Evolutionary conservation across 2,113 vertebrate species (phyloP).

Genomic region (Cricetomys ansorgei): DNA sequence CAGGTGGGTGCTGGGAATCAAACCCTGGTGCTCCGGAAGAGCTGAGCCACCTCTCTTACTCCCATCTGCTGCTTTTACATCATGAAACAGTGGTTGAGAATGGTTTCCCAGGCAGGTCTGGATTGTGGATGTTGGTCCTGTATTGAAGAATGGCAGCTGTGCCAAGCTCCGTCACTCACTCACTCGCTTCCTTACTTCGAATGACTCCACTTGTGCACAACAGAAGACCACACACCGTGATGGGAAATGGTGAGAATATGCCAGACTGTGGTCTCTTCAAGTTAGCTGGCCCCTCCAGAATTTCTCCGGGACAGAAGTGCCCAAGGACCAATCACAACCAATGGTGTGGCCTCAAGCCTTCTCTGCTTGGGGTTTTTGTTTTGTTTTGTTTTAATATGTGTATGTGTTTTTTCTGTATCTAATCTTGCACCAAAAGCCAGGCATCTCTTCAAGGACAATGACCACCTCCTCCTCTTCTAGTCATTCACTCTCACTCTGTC

Average conservation of each 20-base stretch:
- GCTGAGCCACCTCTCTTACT: neutral
- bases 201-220: neutral
- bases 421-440: constrained; percentile 89
- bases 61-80: neutral
- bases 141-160: too few species aligned
- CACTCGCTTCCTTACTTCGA: neutral
- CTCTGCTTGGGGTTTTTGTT: neutral
- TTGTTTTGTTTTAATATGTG: neutral
- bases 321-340: neutral
- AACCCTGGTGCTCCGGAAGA: neutral
- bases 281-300: neutral
- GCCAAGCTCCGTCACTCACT: neutral
- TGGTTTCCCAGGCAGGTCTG: neutral
- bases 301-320: neutral
- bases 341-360: neutral
- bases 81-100: neutral
- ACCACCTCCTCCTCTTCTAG: constrained; percentile 92
- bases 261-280: neutral
- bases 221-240: neutral
- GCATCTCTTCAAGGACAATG: constrained; percentile 92
- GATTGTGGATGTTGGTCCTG: neutral
- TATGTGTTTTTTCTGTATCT: constrained; percentile 20
- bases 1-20: neutral
- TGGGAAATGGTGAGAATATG: neutral
- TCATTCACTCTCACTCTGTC: constrained; percentile 90